Conservation (phyloP, 2,797 vertebrate genomes). For the Gambusia yucatana region DNA sequence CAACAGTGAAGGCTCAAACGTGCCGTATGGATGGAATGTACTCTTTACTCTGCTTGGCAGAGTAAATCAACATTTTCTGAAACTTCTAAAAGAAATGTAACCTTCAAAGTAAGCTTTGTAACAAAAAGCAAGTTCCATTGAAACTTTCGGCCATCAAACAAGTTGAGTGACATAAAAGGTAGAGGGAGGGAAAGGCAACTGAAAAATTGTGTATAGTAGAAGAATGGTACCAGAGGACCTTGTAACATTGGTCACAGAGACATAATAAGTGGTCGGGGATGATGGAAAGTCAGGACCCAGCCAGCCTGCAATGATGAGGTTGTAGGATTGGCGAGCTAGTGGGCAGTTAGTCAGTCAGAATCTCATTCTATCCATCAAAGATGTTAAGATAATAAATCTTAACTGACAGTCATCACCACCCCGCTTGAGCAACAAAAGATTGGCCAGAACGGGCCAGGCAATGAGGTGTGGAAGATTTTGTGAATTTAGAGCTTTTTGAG, state of each 20-base stretch:
- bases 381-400: slow-evolving; percentile 67
- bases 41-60: slow-evolving; percentile 21
- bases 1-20: neutral
- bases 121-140: slow-evolving; percentile 5
- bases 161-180: slow-evolving; percentile 22
- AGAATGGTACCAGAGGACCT: slow-evolving; percentile 29
- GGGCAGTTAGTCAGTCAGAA: slow-evolving; percentile 70
- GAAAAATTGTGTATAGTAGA: slow-evolving; percentile 16
- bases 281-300: slow-evolving; percentile 63
- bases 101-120: neutral
- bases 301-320: slow-evolving; percentile 71
- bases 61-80: slow-evolving; percentile 9
- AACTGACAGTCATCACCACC: slow-evolving; percentile 54
- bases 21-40: neutral
- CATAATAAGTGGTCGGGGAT: slow-evolving; percentile 63
- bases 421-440: slow-evolving; percentile 21
- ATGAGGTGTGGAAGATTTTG: slow-evolving; percentile 46
- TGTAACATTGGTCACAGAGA: slow-evolving; percentile 40
- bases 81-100: slow-evolving; percentile 1
- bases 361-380: slow-evolving; percentile 71
- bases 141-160: slow-evolving; percentile 19
- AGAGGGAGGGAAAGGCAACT: neutral
- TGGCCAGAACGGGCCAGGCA: slow-evolving; percentile 19
- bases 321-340: slow-evolving; percentile 59
- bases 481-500: slow-evolving; percentile 41